These are phyloP conservation scores for Hydroisotoma schaefferi DNA, from an alignment of 2,888 invertebrate species.

Conservation along the genomic window DNA sequence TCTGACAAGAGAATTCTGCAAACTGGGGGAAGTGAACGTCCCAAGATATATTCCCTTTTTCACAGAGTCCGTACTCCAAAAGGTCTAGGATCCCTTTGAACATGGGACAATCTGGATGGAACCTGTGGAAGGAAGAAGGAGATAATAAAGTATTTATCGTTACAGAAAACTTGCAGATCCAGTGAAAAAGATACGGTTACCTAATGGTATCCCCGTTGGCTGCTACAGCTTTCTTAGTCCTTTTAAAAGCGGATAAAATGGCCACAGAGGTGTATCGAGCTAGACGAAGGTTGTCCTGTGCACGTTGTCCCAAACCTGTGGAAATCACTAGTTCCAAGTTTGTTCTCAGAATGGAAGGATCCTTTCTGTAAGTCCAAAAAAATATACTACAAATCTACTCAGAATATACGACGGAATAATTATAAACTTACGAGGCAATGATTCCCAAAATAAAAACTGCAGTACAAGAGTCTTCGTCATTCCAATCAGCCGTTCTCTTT, in stretches of 20 bases:
- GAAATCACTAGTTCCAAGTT: constrained; percentile 35
- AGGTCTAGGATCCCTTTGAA: constrained; percentile 33
- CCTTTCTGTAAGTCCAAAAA: no score
- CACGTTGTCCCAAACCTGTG: constrained; percentile 15
- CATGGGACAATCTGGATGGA: constrained; percentile 21
- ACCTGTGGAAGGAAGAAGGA: no score
- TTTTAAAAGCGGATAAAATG: constrained; percentile 25
- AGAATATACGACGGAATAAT: not conserved
- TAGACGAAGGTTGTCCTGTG: constrained; percentile 31
- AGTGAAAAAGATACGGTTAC: constrained; percentile 2
- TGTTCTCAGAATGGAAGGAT: no score
- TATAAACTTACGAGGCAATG: constrained; percentile 23
- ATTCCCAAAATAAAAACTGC: constrained; percentile 41
- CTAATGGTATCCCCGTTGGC: not conserved
- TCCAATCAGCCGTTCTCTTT: constrained; percentile 28
- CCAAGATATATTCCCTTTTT: constrained; percentile 20
- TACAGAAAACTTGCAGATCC: not conserved
- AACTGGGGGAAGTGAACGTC: constrained; percentile 32
- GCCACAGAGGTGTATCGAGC: constrained; percentile 41
- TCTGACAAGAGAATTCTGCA: constrained; percentile 36
- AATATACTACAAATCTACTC: not conserved
- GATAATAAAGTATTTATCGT: not conserved
- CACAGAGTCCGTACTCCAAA: constrained; percentile 33
- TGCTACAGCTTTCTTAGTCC: not conserved
- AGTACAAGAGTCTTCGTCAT: constrained; percentile 23